Evolutionary conservation across 2,113 vertebrate genomes (phyloP).

Genomic region (Pollachius pollachius): DNA sequence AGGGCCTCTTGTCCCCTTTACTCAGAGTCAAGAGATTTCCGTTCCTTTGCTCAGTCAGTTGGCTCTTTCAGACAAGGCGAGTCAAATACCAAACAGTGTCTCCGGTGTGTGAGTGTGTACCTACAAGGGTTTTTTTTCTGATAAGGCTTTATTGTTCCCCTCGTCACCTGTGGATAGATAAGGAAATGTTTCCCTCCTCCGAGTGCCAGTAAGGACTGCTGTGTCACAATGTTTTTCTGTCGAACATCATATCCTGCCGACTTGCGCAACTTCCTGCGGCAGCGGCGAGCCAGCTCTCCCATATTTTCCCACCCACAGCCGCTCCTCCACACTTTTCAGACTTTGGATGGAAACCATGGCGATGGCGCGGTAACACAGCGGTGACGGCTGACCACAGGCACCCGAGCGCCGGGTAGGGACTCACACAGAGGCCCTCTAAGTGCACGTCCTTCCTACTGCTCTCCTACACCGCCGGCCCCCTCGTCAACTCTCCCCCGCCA

Average conservation of each 20-base stretch:
- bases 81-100: too few species aligned
- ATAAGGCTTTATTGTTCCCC: too few species aligned
- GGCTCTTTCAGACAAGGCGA: too few species aligned
- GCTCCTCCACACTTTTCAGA: constrained; percentile 57
- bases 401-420: constrained; percentile 42
- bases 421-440: constrained; percentile 32
- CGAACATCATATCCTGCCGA: constrained; percentile 39
- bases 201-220: neutral
- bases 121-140: too few species aligned
- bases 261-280: constrained; percentile 62
- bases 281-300: constrained; percentile 28
- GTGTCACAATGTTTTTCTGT: neutral
- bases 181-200: too few species aligned
- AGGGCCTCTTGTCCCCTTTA: constrained; percentile 48
- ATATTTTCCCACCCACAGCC: constrained; percentile 46
- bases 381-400: constrained; percentile 61
- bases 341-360: constrained; percentile 58
- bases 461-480: constrained; percentile 13
- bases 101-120: too few species aligned
- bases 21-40: constrained; percentile 26
- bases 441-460: constrained; percentile 3
- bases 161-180: too few species aligned
- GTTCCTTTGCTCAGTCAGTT: too few species aligned
- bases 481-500: constrained; percentile 3
- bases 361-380: constrained; percentile 58